These are phyloP conservation scores for Oscheius onirici DNA, from an alignment of 2,888 invertebrate species.

Conservation along the genomic window DNA sequence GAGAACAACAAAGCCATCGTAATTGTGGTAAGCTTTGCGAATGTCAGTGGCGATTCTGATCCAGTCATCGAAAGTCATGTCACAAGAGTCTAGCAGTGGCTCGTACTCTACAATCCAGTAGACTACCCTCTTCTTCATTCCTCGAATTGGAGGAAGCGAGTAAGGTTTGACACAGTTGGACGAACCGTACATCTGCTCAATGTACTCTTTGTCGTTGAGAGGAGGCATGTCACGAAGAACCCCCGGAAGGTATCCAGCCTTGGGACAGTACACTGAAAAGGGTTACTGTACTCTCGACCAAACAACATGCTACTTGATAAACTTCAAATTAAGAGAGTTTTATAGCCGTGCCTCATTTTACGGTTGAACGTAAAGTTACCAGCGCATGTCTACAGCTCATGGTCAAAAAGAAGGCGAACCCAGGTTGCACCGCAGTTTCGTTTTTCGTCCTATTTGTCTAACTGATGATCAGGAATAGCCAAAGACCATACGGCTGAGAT, in stretches of 20 bases:
- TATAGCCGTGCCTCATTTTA: background rate
- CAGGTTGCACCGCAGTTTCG: too few species aligned
- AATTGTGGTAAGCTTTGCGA: constrained; percentile 75
- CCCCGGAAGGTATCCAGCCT: constrained; percentile 80
- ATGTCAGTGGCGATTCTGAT: constrained; percentile 87
- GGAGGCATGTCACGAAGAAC: constrained; percentile 83
- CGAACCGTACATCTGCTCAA: constrained; percentile 72
- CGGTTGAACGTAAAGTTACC: background rate
- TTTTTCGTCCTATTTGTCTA: too few species aligned
- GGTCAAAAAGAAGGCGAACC: background rate
- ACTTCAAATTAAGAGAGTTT: background rate
- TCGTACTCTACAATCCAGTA: constrained; percentile 80
- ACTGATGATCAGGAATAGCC: too few species aligned
- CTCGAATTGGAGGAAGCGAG: constrained; percentile 74
- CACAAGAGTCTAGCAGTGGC: constrained; percentile 88
- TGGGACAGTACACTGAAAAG: constrained; percentile 81
- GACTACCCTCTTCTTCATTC: constrained; percentile 68
- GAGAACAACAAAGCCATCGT: constrained; percentile 91
- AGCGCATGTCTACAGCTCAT: background rate
- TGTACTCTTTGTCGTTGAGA: constrained; percentile 83
- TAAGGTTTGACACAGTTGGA: constrained; percentile 72
- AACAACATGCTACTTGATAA: too few species aligned
- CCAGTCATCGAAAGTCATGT: constrained; percentile 92
- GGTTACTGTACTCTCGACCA: background rate
- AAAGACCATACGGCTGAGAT: too few species aligned